Evolutionary conservation across 2,113 vertebrate species (phyloP).

Genomic region (Climacteris rufus): DNA sequence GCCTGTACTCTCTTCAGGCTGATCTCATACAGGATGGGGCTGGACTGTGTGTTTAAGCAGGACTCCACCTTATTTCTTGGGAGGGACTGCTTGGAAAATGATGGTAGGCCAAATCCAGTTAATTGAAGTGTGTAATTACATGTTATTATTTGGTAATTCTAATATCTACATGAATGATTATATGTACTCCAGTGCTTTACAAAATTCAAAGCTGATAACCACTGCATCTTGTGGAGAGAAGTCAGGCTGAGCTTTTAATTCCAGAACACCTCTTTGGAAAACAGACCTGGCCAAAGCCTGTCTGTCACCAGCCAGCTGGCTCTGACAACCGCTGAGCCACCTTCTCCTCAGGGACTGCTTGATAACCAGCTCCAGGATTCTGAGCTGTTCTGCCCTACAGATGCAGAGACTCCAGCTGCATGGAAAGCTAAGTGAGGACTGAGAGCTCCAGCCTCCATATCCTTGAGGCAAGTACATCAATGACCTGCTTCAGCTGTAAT

Average conservation of each 20-base stretch:
- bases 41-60: neutral
- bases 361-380: rapidly evolving
- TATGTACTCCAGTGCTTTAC: neutral
- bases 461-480: neutral
- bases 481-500: neutral
- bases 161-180: neutral
- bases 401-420: neutral
- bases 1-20: neutral
- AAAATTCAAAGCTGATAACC: neutral
- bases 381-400: neutral
- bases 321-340: neutral
- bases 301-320: neutral
- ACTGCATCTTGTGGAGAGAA: neutral
- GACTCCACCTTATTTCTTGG: neutral
- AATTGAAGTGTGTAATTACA: neutral
- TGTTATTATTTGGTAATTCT: neutral
- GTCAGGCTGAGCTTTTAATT: neutral
- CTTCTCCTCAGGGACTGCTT: neutral
- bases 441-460: neutral
- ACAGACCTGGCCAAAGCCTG: neutral
- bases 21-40: neutral
- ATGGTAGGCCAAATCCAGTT: neutral
- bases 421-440: neutral
- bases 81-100: neutral
- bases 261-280: neutral